phyloP scores from a whole-genome alignment of 2,113 vertebrate genomes.

The Bothrops jararaca region DNA sequence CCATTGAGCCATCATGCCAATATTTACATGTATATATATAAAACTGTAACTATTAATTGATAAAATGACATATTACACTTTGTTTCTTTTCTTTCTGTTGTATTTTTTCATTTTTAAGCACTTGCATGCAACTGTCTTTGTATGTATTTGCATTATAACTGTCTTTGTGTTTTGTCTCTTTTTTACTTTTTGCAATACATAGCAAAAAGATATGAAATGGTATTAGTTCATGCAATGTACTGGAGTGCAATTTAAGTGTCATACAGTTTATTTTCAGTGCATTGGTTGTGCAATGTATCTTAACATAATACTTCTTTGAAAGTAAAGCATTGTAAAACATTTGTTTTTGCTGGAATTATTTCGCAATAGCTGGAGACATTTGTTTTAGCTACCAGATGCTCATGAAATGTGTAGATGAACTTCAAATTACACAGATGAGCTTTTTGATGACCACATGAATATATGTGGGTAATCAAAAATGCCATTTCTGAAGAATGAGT shows the following conservation, averaged over 20 bases:
- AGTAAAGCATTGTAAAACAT: neutral
- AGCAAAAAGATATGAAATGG: neutral
- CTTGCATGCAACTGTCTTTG: neutral
- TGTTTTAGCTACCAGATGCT: neutral
- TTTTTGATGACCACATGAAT: conserved; percentile 23
- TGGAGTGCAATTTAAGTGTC: neutral
- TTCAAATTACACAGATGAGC: accelerated
- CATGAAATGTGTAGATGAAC: neutral
- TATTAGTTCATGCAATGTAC: neutral
- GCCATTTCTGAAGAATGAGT: conserved; percentile 49
- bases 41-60: neutral
- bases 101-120: neutral
- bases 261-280: neutral
- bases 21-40: neutral
- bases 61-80: neutral
- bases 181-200: neutral
- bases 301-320: neutral
- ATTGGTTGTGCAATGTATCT: neutral
- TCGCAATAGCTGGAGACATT: neutral
- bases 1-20: neutral
- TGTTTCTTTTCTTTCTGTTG: neutral
- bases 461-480: conserved; percentile 49
- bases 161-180: neutral
- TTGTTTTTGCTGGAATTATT: neutral
- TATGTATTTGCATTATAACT: neutral